These are phyloP conservation scores for Scaptodrosophila latifasciaeformis DNA, from an alignment of 2,888 invertebrate genomes.

Conservation along the genomic window DNA sequence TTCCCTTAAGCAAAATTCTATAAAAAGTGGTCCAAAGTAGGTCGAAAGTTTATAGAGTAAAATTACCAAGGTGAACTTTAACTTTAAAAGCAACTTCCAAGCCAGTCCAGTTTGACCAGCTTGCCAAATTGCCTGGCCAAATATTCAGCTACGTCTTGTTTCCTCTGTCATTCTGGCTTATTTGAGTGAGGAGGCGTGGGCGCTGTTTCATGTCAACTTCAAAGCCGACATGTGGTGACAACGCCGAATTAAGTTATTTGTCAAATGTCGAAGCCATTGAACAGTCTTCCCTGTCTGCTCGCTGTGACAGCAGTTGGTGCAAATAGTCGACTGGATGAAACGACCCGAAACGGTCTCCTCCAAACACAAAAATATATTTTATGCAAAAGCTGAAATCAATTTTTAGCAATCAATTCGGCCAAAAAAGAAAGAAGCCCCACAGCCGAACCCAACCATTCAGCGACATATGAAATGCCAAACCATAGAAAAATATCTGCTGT, in stretches of 20 bases:
- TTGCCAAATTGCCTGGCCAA: no score
- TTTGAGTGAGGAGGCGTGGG: no score
- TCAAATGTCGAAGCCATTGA: conserved; percentile 54
- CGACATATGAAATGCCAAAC: neutral
- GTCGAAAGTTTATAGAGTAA: conserved; percentile 41
- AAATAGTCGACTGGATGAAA: conserved; percentile 34
- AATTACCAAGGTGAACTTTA: neutral
- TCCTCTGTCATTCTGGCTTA: no score
- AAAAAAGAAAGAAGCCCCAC: conserved; percentile 35
- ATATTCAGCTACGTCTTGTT: no score
- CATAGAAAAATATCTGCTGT: conserved; percentile 1
- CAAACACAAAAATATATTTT: conserved; percentile 39
- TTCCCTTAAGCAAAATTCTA: conserved; percentile 18
- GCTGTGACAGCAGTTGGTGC: conserved; percentile 46
- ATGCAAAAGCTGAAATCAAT: conserved; percentile 64
- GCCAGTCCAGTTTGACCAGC: no score
- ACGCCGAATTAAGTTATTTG: conserved; percentile 63
- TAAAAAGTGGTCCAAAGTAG: conserved; percentile 26
- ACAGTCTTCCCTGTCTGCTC: neutral
- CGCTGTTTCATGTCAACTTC: conserved; percentile 16
- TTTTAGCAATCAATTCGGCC: conserved; percentile 64
- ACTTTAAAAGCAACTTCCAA: no score
- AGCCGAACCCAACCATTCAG: no score
- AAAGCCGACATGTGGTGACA: conserved; percentile 58
- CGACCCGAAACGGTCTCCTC: neutral